A percentile compares a stretch with the other conserved stretches of the same genome.
These are phyloP conservation scores for Sebastes vulpes DNA, from an alignment of 2,797 vertebrate genomes.

Conservation along the genomic window DNA sequence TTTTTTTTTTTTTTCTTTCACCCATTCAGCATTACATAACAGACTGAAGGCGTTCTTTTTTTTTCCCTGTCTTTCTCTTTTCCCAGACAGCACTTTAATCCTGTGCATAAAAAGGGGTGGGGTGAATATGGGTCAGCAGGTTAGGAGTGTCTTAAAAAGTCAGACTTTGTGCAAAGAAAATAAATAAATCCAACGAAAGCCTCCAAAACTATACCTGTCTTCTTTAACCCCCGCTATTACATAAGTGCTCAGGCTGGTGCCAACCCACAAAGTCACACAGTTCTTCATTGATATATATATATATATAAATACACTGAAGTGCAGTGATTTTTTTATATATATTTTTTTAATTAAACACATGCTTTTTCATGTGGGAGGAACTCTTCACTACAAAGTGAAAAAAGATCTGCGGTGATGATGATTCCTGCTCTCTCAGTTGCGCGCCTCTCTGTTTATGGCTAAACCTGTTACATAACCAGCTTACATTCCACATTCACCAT, in stretches of 20 bases:
- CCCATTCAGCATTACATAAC: slow-evolving; percentile 88
- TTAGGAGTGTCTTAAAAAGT: slow-evolving; percentile 87
- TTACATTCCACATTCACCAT: slow-evolving; percentile 94
- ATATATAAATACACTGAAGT: slow-evolving; percentile 11
- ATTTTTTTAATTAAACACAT: neutral
- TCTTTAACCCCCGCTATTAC: slow-evolving; percentile 79
- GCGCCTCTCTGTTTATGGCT: slow-evolving; percentile 93
- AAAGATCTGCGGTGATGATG: slow-evolving; percentile 50
- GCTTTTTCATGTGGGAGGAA: neutral
- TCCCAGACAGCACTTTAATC: slow-evolving; percentile 85
- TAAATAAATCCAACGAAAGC: slow-evolving; percentile 73
- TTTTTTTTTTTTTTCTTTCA: slow-evolving; percentile 52
- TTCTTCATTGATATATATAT: slow-evolving; percentile 11
- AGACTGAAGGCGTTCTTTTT: slow-evolving; percentile 79
- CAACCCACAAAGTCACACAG: slow-evolving; percentile 75
- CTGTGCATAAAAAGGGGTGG: slow-evolving; percentile 75
- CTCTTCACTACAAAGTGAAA: slow-evolving; percentile 15
- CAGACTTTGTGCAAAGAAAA: slow-evolving; percentile 67
- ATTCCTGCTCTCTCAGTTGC: slow-evolving; percentile 73
- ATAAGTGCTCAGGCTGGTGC: slow-evolving; percentile 81
- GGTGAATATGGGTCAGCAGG: slow-evolving; percentile 88
- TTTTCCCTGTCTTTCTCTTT: slow-evolving; percentile 78
- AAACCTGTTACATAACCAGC: slow-evolving; percentile 98
- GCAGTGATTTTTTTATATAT: neutral
- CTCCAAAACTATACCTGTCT: slow-evolving; percentile 77